Conservation (phyloP, 2,113 vertebrate species). For the Phylloscopus trochiloides region DNA sequence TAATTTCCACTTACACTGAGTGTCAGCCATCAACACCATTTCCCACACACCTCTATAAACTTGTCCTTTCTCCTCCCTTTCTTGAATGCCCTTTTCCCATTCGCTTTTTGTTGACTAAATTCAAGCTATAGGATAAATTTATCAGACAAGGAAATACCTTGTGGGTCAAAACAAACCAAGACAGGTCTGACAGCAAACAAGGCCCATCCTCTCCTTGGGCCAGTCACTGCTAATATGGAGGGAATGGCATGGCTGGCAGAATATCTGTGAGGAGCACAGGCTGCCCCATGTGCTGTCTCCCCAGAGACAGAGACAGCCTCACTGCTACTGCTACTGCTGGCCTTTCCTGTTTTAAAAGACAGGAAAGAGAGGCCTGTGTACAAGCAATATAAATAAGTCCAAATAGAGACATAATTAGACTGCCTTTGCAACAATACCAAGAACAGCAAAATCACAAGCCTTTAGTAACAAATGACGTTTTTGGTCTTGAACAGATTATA, state of each 20-base stretch:
- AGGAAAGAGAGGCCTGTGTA: not conserved
- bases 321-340: not conserved
- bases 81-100: not conserved
- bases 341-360: not conserved
- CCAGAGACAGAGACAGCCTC: not conserved
- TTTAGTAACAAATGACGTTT: constrained; percentile 4
- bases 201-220: not conserved
- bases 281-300: not conserved
- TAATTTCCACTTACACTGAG: not conserved
- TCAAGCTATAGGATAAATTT: not conserved
- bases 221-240: not conserved
- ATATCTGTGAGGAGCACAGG: not conserved
- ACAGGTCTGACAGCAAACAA: not conserved
- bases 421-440: constrained; percentile 31
- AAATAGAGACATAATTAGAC: constrained; percentile 14
- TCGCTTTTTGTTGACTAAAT: not conserved
- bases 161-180: not conserved
- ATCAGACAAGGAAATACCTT: not conserved
- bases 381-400: not conserved
- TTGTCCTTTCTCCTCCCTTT: not conserved
- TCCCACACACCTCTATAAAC: not conserved
- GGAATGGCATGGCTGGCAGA: not conserved
- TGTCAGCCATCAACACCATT: not conserved
- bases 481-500: constrained; percentile 55
- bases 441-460: not conserved